phyloP scores from a whole-genome alignment of 2,888 invertebrate species.

The Allygus modestus region DNA sequence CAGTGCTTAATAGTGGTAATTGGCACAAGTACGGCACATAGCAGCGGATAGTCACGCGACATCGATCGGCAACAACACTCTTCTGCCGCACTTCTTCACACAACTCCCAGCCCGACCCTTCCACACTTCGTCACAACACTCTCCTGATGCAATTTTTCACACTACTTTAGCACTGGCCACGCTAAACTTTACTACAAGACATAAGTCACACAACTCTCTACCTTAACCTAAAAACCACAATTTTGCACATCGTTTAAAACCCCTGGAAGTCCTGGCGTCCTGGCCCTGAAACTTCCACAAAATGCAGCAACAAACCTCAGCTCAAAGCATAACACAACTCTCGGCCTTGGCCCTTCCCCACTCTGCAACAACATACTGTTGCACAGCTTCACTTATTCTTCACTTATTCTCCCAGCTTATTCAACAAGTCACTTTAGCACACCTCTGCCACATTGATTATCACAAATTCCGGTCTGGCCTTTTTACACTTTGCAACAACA shows the following conservation, averaged over 20 bases:
- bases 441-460: neutral
- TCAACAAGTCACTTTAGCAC: neutral
- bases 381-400: neutral
- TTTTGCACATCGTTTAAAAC: too few species aligned
- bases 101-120: neutral
- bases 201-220: neutral
- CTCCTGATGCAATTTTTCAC: neutral
- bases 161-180: neutral
- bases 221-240: too few species aligned
- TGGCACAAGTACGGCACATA: constrained; percentile 36
- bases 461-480: neutral
- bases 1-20: constrained; percentile 17
- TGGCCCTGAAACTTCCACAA: too few species aligned
- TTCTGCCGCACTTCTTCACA: constrained; percentile 20
- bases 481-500: neutral
- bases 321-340: neutral
- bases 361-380: neutral
- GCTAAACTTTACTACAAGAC: neutral
- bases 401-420: neutral
- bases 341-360: neutral
- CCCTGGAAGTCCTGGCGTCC: too few species aligned
- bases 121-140: neutral
- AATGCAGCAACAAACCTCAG: neutral
- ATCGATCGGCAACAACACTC: constrained; percentile 35
- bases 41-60: neutral